Evolutionary conservation across 1,140 invertebrate genomes (phyloP), one percentile per base, ranked within the genome.

Genomic region (Drosophila nikananu): DNA sequence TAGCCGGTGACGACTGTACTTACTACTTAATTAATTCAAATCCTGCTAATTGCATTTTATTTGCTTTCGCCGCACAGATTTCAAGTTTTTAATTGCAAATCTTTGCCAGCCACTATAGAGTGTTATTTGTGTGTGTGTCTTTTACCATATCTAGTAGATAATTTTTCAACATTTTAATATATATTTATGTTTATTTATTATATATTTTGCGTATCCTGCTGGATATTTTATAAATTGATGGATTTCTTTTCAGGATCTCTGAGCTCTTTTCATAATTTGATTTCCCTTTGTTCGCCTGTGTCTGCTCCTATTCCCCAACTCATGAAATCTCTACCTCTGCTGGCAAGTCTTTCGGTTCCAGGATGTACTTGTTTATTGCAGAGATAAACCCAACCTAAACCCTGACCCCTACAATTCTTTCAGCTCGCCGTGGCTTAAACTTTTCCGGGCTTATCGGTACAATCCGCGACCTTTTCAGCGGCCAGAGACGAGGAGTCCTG

Each of bases 41-140:
- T 89, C 81, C 76, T 80, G 86, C 86, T 89, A 89, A 89, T 89
- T 89, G 86, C 86, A 90, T 89, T 89, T 89, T 90, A 89, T 90
- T 89, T 89, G 79, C 74, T 65, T 82, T 89, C 71, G 70, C 44
- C 37, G 68, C 59, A 48, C 58, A 74, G 80, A 87, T 87, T 78
- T 87, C 80, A 87, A 89, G 84, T 87, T 89, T 83, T 84, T 84
- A 87, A 87, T 87, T 83, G 74, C 81, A 70, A 49, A 48, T 51
- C 42, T 37, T 39, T 21, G 23, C n/a, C 23, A 9, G 23, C 5
- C 8, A 0, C 8, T 17, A 25, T 17, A 9, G 2, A 17, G 39
- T 13, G 15, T 8, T 13, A 17, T 25, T 9, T 30, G 15, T 48
- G 15, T 48, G 1, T 48, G 17, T 32, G 9, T 25, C n/a, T n/a